Conservation (phyloP, 2,888 invertebrate species). For the Drosophila colorata region DNA sequence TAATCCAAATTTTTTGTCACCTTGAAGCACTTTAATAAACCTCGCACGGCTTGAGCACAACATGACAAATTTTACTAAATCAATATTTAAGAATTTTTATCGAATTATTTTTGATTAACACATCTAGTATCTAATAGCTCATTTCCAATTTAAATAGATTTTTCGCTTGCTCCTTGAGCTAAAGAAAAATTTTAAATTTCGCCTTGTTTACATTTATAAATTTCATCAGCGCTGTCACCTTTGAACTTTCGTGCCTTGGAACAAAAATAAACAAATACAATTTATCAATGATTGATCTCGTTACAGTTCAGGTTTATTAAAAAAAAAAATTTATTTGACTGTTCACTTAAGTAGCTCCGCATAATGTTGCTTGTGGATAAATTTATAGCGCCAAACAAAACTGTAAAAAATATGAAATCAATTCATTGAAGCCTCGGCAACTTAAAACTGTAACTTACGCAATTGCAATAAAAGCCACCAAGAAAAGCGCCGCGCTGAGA, state of each 20-base stretch:
- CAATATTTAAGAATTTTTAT: no score
- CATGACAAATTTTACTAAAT: no score
- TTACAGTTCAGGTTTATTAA: neutral
- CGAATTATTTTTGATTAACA: no score
- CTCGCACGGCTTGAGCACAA: conserved; percentile 11
- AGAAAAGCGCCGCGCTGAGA: conserved; percentile 86
- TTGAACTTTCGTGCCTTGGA: neutral
- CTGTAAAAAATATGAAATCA: conserved; percentile 43
- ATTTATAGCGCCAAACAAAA: conserved; percentile 73
- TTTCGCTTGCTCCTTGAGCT: no score
- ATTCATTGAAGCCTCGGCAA: neutral
- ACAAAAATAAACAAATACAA: neutral
- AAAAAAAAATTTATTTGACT: neutral
- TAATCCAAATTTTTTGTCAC: neutral
- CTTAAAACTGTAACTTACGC: conserved; percentile 60
- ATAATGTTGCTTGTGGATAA: conserved; percentile 70
- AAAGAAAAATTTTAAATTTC: no score
- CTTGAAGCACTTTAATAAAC: conserved; percentile 30
- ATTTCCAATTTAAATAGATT: neutral
- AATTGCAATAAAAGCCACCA: conserved; percentile 74
- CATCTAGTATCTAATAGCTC: no score
- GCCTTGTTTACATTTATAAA: no score
- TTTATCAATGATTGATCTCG: neutral
- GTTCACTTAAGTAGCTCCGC: conserved; percentile 70
- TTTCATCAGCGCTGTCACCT: neutral